Percentiles rank a stretch among this genome's conserved stretches.
Evolutionary conservation across 2,888 invertebrate genomes (phyloP).

Genomic region (Eubasilissa splendida): DNA sequence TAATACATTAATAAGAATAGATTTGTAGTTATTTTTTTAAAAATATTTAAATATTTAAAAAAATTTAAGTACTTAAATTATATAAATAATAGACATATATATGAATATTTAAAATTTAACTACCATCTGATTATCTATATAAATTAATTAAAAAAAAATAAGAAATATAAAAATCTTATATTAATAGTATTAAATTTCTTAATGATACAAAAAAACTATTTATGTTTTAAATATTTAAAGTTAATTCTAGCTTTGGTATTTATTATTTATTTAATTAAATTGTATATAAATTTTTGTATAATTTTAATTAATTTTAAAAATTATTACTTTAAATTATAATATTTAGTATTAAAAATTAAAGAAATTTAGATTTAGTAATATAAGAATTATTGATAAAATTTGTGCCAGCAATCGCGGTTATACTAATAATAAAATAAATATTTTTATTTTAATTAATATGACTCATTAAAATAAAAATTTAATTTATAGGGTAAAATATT

Average conservation of each 20-base stretch:
- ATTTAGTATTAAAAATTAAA: constrained; percentile 74
- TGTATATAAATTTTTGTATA: constrained; percentile 73
- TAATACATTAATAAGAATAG: constrained; percentile 41
- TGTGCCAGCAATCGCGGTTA: too few relatives aligned
- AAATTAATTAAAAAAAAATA: too few relatives aligned
- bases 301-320: constrained; percentile 67
- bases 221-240: constrained; percentile 40
- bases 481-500: constrained; percentile 74
- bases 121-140: too few relatives aligned
- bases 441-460: constrained; percentile 67
- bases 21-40: constrained; percentile 7
- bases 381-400: too few relatives aligned
- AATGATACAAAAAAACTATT: constrained; percentile 46
- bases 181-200: too few relatives aligned
- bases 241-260: constrained; percentile 64
- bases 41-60: background rate
- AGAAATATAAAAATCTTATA: too few relatives aligned
- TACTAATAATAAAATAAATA: too few relatives aligned
- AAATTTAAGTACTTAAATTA: constrained; percentile 5
- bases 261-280: constrained; percentile 72
- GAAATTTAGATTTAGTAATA: constrained; percentile 76
- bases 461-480: constrained; percentile 63
- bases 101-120: too few relatives aligned
- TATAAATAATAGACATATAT: too few relatives aligned
- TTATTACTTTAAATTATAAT: constrained; percentile 65